Base-by-base conservation (phyloP, 2,888 invertebrate genomes). In the Macrophya alboannulata region DNA sequence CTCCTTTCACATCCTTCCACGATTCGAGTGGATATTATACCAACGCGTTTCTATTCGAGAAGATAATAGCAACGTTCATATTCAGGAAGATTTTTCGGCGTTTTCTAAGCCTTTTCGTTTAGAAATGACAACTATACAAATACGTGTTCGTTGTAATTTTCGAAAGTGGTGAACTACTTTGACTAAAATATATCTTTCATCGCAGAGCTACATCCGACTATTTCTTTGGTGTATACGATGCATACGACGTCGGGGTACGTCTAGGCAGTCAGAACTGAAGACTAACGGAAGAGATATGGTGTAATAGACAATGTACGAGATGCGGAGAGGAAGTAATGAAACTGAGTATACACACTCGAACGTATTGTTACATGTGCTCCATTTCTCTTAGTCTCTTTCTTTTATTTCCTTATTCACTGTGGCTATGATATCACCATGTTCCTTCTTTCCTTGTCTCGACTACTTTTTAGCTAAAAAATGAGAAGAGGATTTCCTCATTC, bases 101-200 rank as follows among this genome's bases (percentile, higher is more conserved):
- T 40, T 71, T 71, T 40, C 12, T 5, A 8, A 71, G n/a, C 71
- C 40, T 40, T 71, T 21, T 68, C n/a, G n/a, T 17, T 5, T n/a
- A 17, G 25, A 12, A 65, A 15, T 31, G 25, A 62, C 21, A 4
- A 5, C 51, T 51, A 5, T 65, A 25, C 21, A 15, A 21, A 65
- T 12, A 31, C 31, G 31, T 6, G 9, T 31, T 68, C 68, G 68
- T 25, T 77, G 76, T 21, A 79, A 79, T 79, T 59, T 59, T 79
- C 31, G 51, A 40, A 79, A 79, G 79, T 79, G 79, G 55, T 55
- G 79, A 10, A 76, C 76, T 76, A 48, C 45, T 48, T 48, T 31
- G 79, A n/a, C 59, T 79, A 37, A 79, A 79, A 79, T 59, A 10
- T 48, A 21, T 12, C 76, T 43, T 37, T 43, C 72, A 72, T 15